Evolutionary conservation across 2,888 invertebrate genomes (phyloP), one percentile per base, ranked within the genome.

Genomic region (Zaprionus bogoriensis): DNA sequence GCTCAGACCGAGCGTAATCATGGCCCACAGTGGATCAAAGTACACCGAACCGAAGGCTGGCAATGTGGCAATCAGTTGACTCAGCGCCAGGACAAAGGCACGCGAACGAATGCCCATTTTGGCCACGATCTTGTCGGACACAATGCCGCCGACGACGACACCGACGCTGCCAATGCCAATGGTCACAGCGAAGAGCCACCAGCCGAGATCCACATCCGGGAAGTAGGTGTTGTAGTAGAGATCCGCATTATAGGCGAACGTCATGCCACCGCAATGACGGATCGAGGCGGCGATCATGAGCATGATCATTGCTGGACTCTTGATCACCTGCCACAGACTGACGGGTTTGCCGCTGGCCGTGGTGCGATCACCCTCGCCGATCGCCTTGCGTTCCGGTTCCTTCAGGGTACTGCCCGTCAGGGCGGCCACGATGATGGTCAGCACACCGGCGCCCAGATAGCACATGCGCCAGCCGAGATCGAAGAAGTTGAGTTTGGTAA

Each of bases 221-320:
- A 96, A 97, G 91, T 97, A 97, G 60, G 94, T 94, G 66, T 96
- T 94, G 90, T 96, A 97, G 92, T 96, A 97, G 48, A 97, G 92
- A 89, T 97, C 97, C 4, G 97, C 96, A 90, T 97, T 97, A 92
- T 97, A 97, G 0, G 97, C 97, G 91, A 97, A 97, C 66, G 95
- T 95, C 95, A 97, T 96, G 67, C 97, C 97, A 75, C 96, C 97
- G 76, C 96, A 96, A 91, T 97, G 97, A 77, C 97, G 93, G 76
- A 97, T 95, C 36, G 96, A 96, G 14, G 97, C 97, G n/a, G 96
- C 97, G 1, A 97, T 89, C 89, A 96, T 96, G 52, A 97, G 92
- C 88, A 97, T 92, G 27, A 97, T 92, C 72, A 97, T 93, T 58
- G 96, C 93, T 0, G 97, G 97, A 86, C 95, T 95, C 0, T 93